phyloP scores from a whole-genome alignment of 2,888 invertebrate species.

The Melieria picta region DNA sequence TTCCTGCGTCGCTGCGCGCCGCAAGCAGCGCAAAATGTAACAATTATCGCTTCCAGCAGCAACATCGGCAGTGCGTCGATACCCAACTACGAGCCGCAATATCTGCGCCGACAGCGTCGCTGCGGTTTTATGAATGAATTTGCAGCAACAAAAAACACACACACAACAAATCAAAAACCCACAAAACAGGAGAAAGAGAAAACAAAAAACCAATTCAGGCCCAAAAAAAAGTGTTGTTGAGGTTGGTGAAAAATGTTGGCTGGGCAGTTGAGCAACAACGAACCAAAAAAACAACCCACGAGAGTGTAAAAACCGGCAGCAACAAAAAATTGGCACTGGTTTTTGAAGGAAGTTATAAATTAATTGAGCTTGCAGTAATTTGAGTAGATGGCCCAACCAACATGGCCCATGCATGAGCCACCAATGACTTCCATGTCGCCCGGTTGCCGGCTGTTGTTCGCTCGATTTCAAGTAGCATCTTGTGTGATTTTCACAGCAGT shows the following conservation, averaged over 20 bases:
- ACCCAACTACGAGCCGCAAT: background rate
- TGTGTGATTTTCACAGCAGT: too few relatives aligned
- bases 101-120: background rate
- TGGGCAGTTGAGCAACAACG: too few relatives aligned
- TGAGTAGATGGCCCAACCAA: background rate
- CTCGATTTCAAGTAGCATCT: background rate
- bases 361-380: constrained; percentile 14
- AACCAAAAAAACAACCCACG: too few relatives aligned
- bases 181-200: too few relatives aligned
- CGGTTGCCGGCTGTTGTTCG: background rate
- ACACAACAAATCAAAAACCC: too few relatives aligned
- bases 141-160: background rate
- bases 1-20: constrained; percentile 42
- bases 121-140: constrained; percentile 15
- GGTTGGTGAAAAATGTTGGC: too few relatives aligned
- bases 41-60: background rate
- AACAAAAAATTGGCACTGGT: too few relatives aligned
- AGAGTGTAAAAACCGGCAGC: too few relatives aligned
- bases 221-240: too few relatives aligned
- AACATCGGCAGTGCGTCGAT: background rate
- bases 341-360: constrained; percentile 15
- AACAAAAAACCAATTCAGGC: too few relatives aligned
- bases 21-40: background rate
- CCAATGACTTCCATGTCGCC: background rate
- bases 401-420: too few relatives aligned